Percentiles rank a stretch among this genome's conserved stretches.
Conservation (phyloP, 2,888 invertebrate species). For the Melolontha melolontha region DNA sequence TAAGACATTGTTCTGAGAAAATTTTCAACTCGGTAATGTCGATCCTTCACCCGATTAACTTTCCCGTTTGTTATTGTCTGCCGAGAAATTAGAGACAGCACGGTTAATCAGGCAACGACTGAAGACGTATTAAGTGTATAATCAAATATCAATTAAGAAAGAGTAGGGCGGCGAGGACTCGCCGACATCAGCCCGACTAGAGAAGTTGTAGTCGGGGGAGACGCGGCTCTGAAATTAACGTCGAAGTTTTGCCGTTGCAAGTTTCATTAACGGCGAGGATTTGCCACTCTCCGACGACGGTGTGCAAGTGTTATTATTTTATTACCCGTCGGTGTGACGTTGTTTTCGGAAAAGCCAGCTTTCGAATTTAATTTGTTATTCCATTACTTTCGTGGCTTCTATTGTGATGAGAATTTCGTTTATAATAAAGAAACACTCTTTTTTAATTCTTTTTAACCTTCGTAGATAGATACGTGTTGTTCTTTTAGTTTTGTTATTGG, state of each 20-base stretch:
- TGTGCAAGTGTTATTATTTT: constrained; percentile 17
- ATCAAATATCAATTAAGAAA: constrained; percentile 64
- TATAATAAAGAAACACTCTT: too few species aligned
- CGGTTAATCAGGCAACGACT: constrained; percentile 62
- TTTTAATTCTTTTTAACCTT: too few species aligned
- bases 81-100: constrained; percentile 57
- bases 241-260: constrained; percentile 2
- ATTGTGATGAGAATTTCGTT: too few species aligned
- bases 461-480: too few species aligned
- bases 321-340: constrained; percentile 9
- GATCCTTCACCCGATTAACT: constrained; percentile 34
- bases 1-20: constrained; percentile 27
- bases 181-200: too few species aligned
- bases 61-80: constrained; percentile 55
- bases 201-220: neutral
- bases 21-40: constrained; percentile 6
- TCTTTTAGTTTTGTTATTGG: too few species aligned
- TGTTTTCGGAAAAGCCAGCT: constrained; percentile 33
- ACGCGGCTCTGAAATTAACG: constrained; percentile 8
- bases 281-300: constrained; percentile 1
- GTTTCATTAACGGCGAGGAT: constrained; percentile 14
- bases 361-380: constrained; percentile 61
- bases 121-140: constrained; percentile 62
- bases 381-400: constrained; percentile 56
- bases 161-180: neutral